Percentiles rank a stretch among this genome's conserved stretches.
These are phyloP conservation scores for Drosophila dives DNA, from an alignment of 2,888 invertebrate species.

Conservation along the genomic window DNA sequence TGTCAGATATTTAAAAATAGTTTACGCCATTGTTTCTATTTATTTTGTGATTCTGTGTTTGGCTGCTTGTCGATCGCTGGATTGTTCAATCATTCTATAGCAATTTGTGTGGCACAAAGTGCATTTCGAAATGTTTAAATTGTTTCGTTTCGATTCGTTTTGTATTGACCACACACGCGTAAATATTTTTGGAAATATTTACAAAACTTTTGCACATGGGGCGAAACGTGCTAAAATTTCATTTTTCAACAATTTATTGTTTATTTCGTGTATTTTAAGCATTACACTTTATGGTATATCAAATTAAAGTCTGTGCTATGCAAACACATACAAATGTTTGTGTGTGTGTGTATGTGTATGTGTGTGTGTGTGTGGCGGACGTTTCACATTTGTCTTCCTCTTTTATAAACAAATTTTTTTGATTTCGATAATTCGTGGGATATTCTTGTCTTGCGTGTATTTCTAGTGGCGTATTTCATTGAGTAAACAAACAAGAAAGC, in stretches of 20 bases:
- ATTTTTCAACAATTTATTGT: constrained; percentile 70
- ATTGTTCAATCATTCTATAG: constrained; percentile 27
- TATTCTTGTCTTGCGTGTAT: constrained; percentile 71
- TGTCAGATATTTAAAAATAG: constrained; percentile 76
- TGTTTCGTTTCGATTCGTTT: constrained; percentile 35
- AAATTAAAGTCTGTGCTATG: constrained; percentile 26
- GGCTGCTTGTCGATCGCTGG: constrained; percentile 37
- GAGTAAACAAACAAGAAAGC: constrained; percentile 74
- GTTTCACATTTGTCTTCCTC: constrained; percentile 79
- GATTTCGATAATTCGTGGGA: constrained; percentile 72
- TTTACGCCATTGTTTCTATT: constrained; percentile 71
- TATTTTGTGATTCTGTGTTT: constrained; percentile 60
- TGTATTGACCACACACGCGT: constrained; percentile 50
- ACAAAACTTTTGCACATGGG: constrained; percentile 76
- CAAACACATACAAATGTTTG: constrained; percentile 1
- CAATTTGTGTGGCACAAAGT: constrained; percentile 48
- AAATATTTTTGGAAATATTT: constrained; percentile 49
- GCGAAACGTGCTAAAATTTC: constrained; percentile 74
- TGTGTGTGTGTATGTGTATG: constrained; percentile 4
- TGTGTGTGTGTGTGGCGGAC: constrained; percentile 56
- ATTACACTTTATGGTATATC: constrained; percentile 72
- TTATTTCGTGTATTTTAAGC: constrained; percentile 75
- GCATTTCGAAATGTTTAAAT: constrained; percentile 53
- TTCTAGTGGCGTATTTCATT: constrained; percentile 72
- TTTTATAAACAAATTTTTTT: constrained; percentile 73